A percentile compares a stretch with the other conserved stretches of the same genome.
Evolutionary conservation across 2,797 vertebrate genomes (phyloP).

Genomic region (Lagorchestes hirsutus): DNA sequence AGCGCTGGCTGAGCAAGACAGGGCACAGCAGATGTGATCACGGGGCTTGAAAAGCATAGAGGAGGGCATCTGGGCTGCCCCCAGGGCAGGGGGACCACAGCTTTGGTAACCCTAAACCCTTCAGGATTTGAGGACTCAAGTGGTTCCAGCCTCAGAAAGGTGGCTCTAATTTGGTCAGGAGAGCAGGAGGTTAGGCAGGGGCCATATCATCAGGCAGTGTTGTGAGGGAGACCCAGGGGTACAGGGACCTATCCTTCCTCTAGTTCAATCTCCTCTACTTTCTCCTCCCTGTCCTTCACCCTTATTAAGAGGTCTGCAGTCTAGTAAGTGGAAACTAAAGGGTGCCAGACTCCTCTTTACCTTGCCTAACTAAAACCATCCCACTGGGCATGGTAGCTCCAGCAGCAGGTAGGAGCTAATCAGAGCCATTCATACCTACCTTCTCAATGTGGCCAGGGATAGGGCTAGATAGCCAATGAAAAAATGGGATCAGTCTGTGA

Average conservation of each 20-base stretch:
- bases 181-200: not conserved
- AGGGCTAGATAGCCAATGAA: not conserved
- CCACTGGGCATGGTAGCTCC: not conserved
- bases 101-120: not conserved
- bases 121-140: conserved; percentile 16
- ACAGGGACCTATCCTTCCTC: not conserved
- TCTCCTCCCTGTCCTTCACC: not conserved
- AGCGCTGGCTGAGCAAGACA: conserved; percentile 69
- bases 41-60: conserved; percentile 66
- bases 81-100: not conserved
- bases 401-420: not conserved
- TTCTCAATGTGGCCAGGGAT: not conserved
- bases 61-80: not conserved
- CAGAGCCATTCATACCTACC: not conserved
- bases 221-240: not conserved
- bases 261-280: not conserved
- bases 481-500: not conserved
- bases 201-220: not conserved
- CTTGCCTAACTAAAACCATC: not conserved
- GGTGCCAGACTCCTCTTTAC: not conserved
- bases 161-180: not conserved
- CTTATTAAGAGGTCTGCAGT: not conserved
- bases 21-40: conserved; percentile 57
- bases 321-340: not conserved
- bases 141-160: conserved; percentile 20